Base-by-base conservation (phyloP, 1,140 invertebrate genomes). In the Eupeodes corollae region DNA sequence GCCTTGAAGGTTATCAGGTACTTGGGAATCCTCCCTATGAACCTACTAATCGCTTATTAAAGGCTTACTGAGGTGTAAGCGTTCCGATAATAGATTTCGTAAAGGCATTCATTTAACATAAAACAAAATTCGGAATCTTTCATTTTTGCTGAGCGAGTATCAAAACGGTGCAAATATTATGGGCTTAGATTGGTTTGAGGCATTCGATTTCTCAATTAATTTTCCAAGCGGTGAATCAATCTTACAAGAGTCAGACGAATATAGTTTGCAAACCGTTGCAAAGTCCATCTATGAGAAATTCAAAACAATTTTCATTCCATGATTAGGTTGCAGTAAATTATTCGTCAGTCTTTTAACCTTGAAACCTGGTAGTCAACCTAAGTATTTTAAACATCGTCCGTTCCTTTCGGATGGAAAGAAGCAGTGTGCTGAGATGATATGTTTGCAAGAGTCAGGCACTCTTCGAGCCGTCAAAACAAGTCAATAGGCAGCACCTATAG, bases 401-500 rank as follows among this genome's bases (percentile, higher is more conserved):
- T n/a, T n/a, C n/a, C n/a, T n/a, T n/a, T n/a, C n/a, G n/a, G n/a
- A n/a, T n/a, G n/a, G n/a, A n/a, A n/a, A n/a, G n/a, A n/a, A n/a
- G n/a, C n/a, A n/a, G n/a, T n/a, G n/a, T n/a, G n/a, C n/a, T n/a
- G n/a, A n/a, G n/a, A n/a, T n/a, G n/a, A n/a, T n/a, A n/a, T n/a
- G n/a, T 15, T 40, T 40, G 15, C 38, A 40, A 40, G 15, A 40
- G 9, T 13, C 16, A 16, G 38, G 15, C 15, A 16, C 16, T 15
- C 9, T 40, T 40, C 9, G 9, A 5, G 35, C 11, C n/a, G 54
- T 70, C 11, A 42, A 57, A 21, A 45, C 55, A 45, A 53, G 54
- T 40, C 52, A 65, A 44, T 72, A 68, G 65, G 59, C 62, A 21
- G 50, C 60, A 13, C 69, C 67, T 1, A 53, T 73, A 3, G 67